Base-by-base conservation (phyloP, 2,888 invertebrate species). In the Sthenelais limicola region DNA sequence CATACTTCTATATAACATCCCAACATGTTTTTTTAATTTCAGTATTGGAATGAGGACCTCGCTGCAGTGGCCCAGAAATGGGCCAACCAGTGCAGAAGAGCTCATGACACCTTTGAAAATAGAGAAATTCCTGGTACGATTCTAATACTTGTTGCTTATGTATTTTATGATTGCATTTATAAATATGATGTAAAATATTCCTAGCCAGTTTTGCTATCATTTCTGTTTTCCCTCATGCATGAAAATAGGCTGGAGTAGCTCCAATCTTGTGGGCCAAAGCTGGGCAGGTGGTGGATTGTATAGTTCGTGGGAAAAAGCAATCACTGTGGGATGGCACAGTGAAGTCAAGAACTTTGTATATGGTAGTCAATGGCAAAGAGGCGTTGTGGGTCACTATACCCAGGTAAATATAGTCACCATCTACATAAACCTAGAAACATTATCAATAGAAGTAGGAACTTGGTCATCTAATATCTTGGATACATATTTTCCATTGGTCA, bases 31-130 rank as follows among this genome's bases (percentile, higher is more conserved):
- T 43, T 43, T 18, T 43, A 12, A 12, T 12, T 43, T 4, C 30
- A 56, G 56, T 32, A 56, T 33, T 56, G 56, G 56, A 32, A 56
- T 21, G 56, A 56, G 5, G 56, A 56, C 18, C 56, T 56, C 32
- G 56, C 56, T 9, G 56, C 56, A 3, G 30, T 56, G 56, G 56
- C 56, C 18, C 56, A 56, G 56, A 56, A 56, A 21, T 56, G 56
- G 56, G 56, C 56, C 2, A 21, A 18, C 30, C 21, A 21, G 2
- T 56, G 56, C 21, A 33, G 32, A 32, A 56, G 30, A 33, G 5
- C 30, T 3, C 56, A 56, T 33, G 56, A 56, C 56, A 30, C 56
- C 2, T 24, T 24, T 33, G 18, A 5, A 32, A 56, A 56, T 33
- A 5, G 56, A 21, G 56, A 56, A 21, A 21, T 56, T 2, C 56